Evolutionary conservation across 1,140 invertebrate genomes (phyloP), one percentile per base, ranked within the genome.

Genomic region (Rhizoglyphus robini): DNA sequence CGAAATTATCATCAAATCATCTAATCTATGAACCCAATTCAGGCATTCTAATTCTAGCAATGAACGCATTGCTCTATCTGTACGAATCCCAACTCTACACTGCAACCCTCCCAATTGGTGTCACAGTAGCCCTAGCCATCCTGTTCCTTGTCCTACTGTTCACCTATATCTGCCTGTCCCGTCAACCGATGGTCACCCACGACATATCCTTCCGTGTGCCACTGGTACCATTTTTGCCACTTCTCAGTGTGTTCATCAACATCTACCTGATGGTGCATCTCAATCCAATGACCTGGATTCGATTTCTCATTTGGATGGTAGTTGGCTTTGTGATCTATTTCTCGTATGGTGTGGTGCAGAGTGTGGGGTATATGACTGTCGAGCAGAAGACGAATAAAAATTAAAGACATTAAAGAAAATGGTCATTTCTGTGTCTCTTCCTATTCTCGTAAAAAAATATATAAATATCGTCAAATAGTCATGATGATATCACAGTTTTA

Each of bases 251-350:
- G 64, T 83, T 90, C 49, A 83, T 87, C 68, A 95, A 95, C 75
- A 74, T 90, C 36, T 87, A 88, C 74, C 79, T 95, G 31, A 93
- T 93, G 87, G 80, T 88, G 69, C 86, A 90, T 75, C 77, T 95
- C 61, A 84, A 88, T 71, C 72, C 79, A 31, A 79, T 83, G 68
- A 92, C 89, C 1, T 93, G 89, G 89, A 81, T 90, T 54, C 81
- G 88, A 70, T 88, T 92, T 74, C 79, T 78, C 23, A 79, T 88
- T 32, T 93, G 89, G 88, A 81, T 97, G 86, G 81, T 80, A 5
- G 57, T 80, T 4, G 79, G 74, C 18, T 63, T 65, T 13, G 1
- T 49, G 2, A 65, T 65, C 4, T 65, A 65, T 49, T 65, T 65
- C 32, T 15, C 25, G 3, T 65, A 65, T 30, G 64, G 64, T 36